Base-by-base conservation (phyloP, 2,113 vertebrate genomes). In the Myotis lucifugus region DNA sequence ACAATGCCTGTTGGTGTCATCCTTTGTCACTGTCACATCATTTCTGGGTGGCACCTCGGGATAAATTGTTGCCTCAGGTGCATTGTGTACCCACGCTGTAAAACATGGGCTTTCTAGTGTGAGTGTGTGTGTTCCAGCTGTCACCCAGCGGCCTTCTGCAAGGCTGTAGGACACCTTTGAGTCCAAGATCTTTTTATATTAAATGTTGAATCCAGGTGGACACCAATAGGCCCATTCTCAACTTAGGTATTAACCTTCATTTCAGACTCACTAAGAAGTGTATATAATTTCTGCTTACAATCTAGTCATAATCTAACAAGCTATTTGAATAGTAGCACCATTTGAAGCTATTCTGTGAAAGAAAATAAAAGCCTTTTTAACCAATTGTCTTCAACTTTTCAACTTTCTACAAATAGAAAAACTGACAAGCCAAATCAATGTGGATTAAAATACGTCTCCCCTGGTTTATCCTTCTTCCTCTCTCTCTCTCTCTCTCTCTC, bases 401-500 rank as follows among this genome's bases (percentile, higher is more conserved):
- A 64, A 32, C 59, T 96, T 66, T 64, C 25, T 40, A 52, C 18
- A 95, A 92, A 97, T 96, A 96, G 37, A 77, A 95, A 96, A 97
- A 95, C 88, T 94, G 91, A 97, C 74, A 61, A 88, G 81, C 70
- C 91, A 98, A 94, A 85, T 77, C 74, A 78, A 23, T 92, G 92
- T 95, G 95, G 96, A 97, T 98, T 97, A 96, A 98, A 98, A 97
- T 93, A 77, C 67, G 69, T 92, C 59, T 90, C 95, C 88, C 82
- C 89, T 69, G 14, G 3, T 69, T 19, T 85, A 76, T 90, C 59
- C 88, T 52, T 91, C 88, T 82, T 82, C 37, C 21, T 70, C 72
- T 84, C 95, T 86, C 84, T 50, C 61, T 48, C 40, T 70, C 70
- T 73, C 37, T 66, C 88, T 81, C 85, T 56, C 48, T 25, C 73